Evolutionary conservation across 2,797 vertebrate genomes (phyloP), one percentile per base, ranked within the genome.

Genomic region (Eurystomus glaucurus): DNA sequence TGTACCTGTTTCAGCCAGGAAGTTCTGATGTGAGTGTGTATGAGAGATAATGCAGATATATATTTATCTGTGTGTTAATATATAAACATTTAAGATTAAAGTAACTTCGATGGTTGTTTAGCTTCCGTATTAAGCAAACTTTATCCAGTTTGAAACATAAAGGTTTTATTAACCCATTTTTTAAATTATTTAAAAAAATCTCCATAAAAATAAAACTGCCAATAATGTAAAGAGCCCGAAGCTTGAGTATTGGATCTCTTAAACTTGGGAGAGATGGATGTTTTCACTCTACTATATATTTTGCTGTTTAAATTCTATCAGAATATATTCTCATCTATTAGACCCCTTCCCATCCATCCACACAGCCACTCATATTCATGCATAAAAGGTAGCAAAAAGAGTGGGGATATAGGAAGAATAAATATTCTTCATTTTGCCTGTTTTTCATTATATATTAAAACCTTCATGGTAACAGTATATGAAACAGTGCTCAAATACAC

Each of bases 381-480:
- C 16, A 54, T 11, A 23, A 70, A 54, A 71, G n/a, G 3, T 84
- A 70, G 3, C 1, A 78, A 70, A 82, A 70, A 0, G 10, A 70
- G 10, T 39, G 6, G 7, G 9, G 6, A 70, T 3, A 28, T 4
- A 41, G 6, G 58, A 85, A 31, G 4, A 26, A 51, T 31, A 60
- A 51, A 48, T 4, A 45, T 58, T 52, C 11, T 50, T 78, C 9
- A 45, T 33, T 45, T 80, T 20, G 0, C 1, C 72, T 65, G 21
- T 52, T 77, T 91, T 78, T 74, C 13, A n/a, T 25, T 61, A 10
- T 41, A 66, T 81, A 54, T 37, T 18, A 43, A 91, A 89, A 35
- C 4, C 16, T 25, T 9, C 3, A 4, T 9, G 1, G 13, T 72
- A 72, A 39, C 8, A 52, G 9, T 35, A 9, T 8, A 46, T 2